Base-by-base conservation (phyloP, 2,797 vertebrate genomes). In the Gallinago solitaria region DNA sequence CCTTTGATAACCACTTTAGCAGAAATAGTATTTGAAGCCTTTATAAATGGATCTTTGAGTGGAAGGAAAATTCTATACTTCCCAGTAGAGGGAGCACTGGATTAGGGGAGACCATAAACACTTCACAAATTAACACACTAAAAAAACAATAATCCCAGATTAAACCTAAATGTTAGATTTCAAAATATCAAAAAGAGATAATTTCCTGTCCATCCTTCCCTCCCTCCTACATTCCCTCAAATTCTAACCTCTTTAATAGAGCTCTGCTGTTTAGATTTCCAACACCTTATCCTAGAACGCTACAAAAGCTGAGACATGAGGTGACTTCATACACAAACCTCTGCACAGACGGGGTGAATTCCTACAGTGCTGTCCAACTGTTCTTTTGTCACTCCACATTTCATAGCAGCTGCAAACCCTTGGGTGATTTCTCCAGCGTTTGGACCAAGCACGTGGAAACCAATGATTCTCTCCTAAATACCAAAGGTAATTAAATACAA, bases 371-470 rank as follows among this genome's bases (percentile, higher is more conserved):
- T 91, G 76, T 98, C 98, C 96, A 99, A 94, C 83, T 98, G 98
- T 21, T 87, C 69, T 87, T 99, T 99, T 84, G 98, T 99, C 43
- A 99, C 63, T 9, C 98, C 98, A 54, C 98, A 98, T 94, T 98
- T 98, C 47, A 98, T 98, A 1, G 98, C 98, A 1, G 97, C 98
- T 27, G 97, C 98, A 35, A 99, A 99, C 59, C 98, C 98, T 91
- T 99, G 98, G 7, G 98, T 98, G 32, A 99, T 94, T 95, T 99
- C 98, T 85, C 98, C 99, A 51, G 98, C 98, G 9, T 98, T 98
- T 51, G 98, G 98, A 50, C 98, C 98, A 87, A 99, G 97, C 12
- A 99, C 48, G 3, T 99, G 98, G 94, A 99, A 97, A 69, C 98
- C 98, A 50, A 99, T 97, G 19, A 98, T 98, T 68, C 98, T 98